These are phyloP conservation scores for Chaenogobius annularis DNA, from an alignment of 2,113 vertebrate species.

Conservation along the genomic window DNA sequence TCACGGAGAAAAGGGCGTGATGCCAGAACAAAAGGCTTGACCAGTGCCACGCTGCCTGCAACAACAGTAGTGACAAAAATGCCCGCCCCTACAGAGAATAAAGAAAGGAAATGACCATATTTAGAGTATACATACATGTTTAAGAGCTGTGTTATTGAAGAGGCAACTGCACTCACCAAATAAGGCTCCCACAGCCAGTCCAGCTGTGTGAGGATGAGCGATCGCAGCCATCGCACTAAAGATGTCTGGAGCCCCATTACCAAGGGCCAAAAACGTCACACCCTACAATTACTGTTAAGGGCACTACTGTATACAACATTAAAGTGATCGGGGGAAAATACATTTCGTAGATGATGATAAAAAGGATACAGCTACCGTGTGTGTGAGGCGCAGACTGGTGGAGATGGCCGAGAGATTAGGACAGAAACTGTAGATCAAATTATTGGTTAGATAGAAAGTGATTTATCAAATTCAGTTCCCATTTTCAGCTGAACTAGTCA, in stretches of 20 bases:
- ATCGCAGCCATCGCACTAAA: constrained; percentile 95
- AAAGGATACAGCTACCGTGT: constrained; percentile 98
- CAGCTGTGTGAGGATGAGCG: constrained; percentile 86
- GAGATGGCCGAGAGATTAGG: constrained; percentile 94
- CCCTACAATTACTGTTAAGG: constrained; percentile 82
- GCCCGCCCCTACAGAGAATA: constrained; percentile 82
- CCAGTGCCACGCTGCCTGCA: constrained; percentile 86
- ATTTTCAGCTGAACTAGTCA: neutral
- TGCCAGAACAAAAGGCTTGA: constrained; percentile 86
- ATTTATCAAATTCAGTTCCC: neutral
- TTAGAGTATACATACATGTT: neutral
- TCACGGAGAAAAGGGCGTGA: constrained; percentile 96
- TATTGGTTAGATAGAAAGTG: neutral
- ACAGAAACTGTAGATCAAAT: constrained; percentile 84
- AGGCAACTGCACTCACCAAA: constrained; percentile 79
- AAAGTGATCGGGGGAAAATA: neutral
- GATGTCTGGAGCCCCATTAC: constrained; percentile 93
- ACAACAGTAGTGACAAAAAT: constrained; percentile 95
- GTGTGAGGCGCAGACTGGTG: constrained; percentile 84
- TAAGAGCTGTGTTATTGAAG: neutral
- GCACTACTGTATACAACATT: constrained; percentile 20
- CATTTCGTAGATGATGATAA: neutral
- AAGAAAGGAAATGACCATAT: neutral
- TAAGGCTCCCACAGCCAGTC: constrained; percentile 88
- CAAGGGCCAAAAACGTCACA: constrained; percentile 95